Evolutionary conservation across 2,888 invertebrate species (phyloP).

Genomic region (Kuschelorhynchus macadamiae): DNA sequence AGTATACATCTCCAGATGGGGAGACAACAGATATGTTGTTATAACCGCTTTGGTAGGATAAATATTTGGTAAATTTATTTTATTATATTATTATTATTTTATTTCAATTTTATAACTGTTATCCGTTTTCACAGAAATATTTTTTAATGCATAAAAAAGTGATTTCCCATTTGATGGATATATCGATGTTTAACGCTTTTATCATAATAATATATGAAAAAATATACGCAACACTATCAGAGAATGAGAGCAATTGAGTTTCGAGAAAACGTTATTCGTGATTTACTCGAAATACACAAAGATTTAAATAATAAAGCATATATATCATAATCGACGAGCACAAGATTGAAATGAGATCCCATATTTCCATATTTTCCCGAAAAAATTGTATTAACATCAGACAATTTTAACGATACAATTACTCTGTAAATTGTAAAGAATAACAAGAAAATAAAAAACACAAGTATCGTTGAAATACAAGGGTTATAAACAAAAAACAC

Average conservation of each 20-base stretch:
- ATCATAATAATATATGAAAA: not conserved
- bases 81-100: not conserved
- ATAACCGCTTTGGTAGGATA: constrained; percentile 9
- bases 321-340: not conserved
- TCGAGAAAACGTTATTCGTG: no score
- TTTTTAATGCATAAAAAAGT: constrained; percentile 12
- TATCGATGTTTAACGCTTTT: constrained; percentile 4
- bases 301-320: no score
- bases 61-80: not conserved
- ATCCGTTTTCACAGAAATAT: not conserved
- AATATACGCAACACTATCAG: no score
- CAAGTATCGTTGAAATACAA: not conserved
- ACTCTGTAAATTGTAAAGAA: no score
- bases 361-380: no score
- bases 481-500: not conserved
- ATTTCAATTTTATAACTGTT: no score
- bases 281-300: no score
- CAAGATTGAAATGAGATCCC: not conserved
- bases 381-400: no score
- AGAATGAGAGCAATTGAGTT: no score
- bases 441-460: no score
- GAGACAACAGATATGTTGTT: constrained; percentile 51
- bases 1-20: constrained; percentile 51
- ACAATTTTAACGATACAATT: no score
- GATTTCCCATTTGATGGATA: constrained; percentile 13